phyloP scores from a whole-genome alignment of 1,140 invertebrate genomes.

The Drosophila yakuba region DNA sequence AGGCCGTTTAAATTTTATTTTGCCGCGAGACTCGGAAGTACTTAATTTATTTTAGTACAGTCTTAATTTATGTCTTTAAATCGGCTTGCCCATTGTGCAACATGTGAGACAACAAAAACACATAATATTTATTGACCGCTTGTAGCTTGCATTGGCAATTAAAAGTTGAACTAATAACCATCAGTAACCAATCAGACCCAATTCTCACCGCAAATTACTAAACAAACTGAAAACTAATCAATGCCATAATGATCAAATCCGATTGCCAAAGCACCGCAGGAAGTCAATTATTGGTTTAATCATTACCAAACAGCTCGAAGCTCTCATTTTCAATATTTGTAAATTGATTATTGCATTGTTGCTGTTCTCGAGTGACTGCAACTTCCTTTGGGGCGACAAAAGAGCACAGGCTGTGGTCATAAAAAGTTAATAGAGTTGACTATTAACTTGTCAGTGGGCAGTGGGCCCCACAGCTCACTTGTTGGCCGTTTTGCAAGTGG shows the following conservation, averaged over 20 bases:
- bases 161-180: conserved; percentile 7
- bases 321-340: conserved; percentile 52
- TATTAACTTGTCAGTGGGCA: conserved; percentile 77
- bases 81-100: not conserved
- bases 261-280: conserved; percentile 54
- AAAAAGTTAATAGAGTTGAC: conserved; percentile 60
- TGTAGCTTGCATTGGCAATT: conserved; percentile 1
- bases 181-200: not conserved
- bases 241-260: conserved; percentile 35
- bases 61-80: not conserved
- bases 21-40: not conserved
- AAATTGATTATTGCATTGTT: conserved; percentile 46
- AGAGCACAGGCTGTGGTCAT: conserved; percentile 42
- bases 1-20: too few relatives aligned
- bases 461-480: conserved; percentile 44
- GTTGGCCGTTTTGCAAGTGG: conserved; percentile 41
- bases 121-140: not conserved
- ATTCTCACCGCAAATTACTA: conserved; percentile 1
- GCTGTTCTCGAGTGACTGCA: conserved; percentile 44
- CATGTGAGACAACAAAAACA: not conserved
- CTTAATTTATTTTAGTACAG: not conserved
- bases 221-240: conserved; percentile 39
- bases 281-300: conserved; percentile 67
- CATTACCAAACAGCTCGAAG: conserved; percentile 49
- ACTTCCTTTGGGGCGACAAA: conserved; percentile 54